Conservation (phyloP, 1,140 invertebrate species). For the Lasioglossum albipes region DNA sequence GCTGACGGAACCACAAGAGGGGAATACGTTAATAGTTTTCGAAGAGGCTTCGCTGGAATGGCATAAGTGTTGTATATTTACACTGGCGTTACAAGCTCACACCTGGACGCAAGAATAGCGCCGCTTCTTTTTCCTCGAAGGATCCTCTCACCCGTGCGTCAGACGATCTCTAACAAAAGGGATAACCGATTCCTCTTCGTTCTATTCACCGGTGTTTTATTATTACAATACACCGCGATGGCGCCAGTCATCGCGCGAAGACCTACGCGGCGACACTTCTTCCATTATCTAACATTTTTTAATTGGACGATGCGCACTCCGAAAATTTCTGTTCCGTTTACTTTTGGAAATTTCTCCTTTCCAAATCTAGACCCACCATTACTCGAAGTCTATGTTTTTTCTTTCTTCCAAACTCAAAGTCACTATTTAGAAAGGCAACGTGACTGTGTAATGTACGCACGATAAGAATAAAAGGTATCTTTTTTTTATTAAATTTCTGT, state of each 20-base stretch:
- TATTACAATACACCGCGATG: conserved; percentile 8
- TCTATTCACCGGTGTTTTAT: neutral
- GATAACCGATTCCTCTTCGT: conserved; percentile 32
- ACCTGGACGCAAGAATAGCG: conserved; percentile 77
- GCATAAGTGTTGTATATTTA: conserved; percentile 69
- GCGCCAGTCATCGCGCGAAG: neutral
- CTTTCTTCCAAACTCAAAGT: too few relatives aligned
- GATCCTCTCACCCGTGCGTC: conserved; percentile 54
- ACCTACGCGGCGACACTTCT: neutral
- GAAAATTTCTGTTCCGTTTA: too few relatives aligned
- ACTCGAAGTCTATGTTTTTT: too few relatives aligned
- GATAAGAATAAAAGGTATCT: too few relatives aligned
- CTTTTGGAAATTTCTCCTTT: too few relatives aligned
- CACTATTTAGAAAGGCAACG: too few relatives aligned
- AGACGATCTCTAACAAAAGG: conserved; percentile 52
- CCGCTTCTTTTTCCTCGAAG: conserved; percentile 55
- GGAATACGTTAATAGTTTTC: conserved; percentile 66
- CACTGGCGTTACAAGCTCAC: conserved; percentile 73
- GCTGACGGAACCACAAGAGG: conserved; percentile 3
- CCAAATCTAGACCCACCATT: too few relatives aligned
- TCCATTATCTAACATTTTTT: neutral
- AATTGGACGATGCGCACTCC: neutral
- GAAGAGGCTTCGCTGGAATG: conserved; percentile 59
- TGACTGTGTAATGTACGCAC: too few relatives aligned
- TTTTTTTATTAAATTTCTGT: too few relatives aligned